phyloP scores from a whole-genome alignment of 2,113 vertebrate species.

The Coturnix japonica region DNA sequence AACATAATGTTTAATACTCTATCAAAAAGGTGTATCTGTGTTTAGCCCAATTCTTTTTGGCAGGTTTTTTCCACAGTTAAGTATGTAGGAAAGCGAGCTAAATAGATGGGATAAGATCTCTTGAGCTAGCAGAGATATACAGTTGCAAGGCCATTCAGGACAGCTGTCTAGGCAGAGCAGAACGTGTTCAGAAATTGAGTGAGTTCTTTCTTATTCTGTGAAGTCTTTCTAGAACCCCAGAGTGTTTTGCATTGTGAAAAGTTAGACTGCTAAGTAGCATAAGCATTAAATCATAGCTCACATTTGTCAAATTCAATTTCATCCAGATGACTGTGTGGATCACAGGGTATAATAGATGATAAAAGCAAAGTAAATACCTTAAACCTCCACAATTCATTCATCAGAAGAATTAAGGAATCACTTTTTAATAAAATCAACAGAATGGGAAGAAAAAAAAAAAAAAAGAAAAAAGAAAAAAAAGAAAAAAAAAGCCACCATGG shows the following conservation, averaged over 20 bases:
- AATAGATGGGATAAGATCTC: neutral
- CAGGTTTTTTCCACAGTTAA: neutral
- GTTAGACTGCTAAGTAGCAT: neutral
- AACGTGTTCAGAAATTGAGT: neutral
- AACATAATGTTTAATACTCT: neutral
- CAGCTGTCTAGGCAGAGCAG: neutral
- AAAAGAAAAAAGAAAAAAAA: slow-evolving; percentile 20
- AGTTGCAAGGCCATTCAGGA: neutral
- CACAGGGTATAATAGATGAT: neutral
- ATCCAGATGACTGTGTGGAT: slow-evolving; percentile 3
- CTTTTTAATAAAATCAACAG: slow-evolving; percentile 22
- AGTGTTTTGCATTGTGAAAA: neutral
- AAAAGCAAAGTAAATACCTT: slow-evolving; percentile 8
- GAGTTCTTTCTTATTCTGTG: neutral
- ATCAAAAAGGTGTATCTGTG: neutral
- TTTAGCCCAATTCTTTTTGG: neutral
- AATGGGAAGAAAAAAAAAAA: slow-evolving; percentile 30
- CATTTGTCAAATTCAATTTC: neutral
- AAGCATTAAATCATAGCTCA: neutral
- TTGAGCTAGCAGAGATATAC: neutral
- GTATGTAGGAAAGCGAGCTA: neutral
- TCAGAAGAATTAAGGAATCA: neutral
- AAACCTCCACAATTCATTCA: neutral
- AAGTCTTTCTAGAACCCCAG: neutral
- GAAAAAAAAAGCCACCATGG: neutral